phyloP scores from a whole-genome alignment of 2,113 vertebrate genomes.

The Spheniscus mendiculus region DNA sequence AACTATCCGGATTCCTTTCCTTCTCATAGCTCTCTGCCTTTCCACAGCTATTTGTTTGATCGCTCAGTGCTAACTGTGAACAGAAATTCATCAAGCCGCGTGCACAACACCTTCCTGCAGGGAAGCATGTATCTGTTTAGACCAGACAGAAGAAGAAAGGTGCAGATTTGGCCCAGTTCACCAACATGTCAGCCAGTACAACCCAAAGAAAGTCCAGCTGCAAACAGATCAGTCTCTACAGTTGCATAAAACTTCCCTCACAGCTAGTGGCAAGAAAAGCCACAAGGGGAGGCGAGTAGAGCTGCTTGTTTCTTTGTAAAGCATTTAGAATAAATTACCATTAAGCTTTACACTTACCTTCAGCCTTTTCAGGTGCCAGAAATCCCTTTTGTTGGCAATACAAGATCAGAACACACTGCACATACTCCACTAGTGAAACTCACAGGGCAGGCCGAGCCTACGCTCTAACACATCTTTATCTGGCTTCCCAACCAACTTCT shows the following conservation, averaged over 20 bases:
- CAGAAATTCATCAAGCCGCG: background rate
- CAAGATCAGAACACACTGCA: background rate
- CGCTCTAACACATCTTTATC: background rate
- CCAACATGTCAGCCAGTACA: background rate
- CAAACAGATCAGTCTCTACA: background rate
- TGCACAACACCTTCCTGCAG: background rate
- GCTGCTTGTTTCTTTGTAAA: background rate
- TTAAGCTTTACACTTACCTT: background rate
- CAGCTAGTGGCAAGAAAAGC: background rate
- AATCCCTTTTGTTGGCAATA: background rate
- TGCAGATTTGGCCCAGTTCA: background rate
- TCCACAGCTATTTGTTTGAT: background rate
- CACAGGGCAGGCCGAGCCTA: background rate
- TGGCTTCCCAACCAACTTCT: background rate
- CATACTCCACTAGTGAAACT: background rate
- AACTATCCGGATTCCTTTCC: background rate
- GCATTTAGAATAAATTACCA: background rate
- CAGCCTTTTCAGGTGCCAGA: background rate
- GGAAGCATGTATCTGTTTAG: background rate
- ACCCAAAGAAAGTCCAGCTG: background rate
- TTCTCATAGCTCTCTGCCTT: background rate
- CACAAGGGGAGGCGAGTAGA: background rate
- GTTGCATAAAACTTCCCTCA: background rate
- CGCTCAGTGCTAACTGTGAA: background rate
- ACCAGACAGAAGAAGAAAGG: background rate